Evolutionary conservation across 2,888 invertebrate species (phyloP).

Genomic region (Sinelater perroti): DNA sequence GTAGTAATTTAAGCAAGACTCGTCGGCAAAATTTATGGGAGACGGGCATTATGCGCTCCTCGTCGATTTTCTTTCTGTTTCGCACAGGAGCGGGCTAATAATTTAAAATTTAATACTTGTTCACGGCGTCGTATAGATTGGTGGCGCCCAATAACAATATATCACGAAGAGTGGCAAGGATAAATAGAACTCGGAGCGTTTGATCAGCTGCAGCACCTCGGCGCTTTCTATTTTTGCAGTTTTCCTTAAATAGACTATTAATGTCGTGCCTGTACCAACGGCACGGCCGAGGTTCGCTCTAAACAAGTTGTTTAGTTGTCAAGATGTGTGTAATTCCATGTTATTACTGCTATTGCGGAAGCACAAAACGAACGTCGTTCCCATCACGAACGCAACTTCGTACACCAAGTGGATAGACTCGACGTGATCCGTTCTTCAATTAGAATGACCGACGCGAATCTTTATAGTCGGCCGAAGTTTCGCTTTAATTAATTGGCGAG

Average conservation of each 20-base stretch:
- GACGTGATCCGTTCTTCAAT: conserved; percentile 27
- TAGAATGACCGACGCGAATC: conserved; percentile 14
- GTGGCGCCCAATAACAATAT: conserved; percentile 24
- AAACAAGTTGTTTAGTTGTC: conserved; percentile 34
- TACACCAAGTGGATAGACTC: conserved; percentile 24
- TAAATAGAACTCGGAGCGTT: conserved; percentile 20
- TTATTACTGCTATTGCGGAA: conserved; percentile 34
- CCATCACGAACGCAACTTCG: conserved; percentile 25
- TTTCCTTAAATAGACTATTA: conserved; percentile 20
- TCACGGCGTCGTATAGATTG: conserved; percentile 21
- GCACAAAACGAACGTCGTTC: conserved; percentile 31
- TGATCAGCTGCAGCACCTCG: conserved; percentile 13
- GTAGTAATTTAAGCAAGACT: not conserved
- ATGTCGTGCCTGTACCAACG: conserved; percentile 17
- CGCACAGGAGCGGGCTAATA: conserved; percentile 8
- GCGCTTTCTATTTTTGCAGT: conserved; percentile 11
- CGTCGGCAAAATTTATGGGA: conserved; percentile 2
- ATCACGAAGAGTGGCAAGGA: conserved; percentile 21
- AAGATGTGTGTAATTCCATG: conserved; percentile 30
- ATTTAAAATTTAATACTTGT: conserved; percentile 22
- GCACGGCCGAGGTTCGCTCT: conserved; percentile 15
- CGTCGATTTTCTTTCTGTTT: conserved; percentile 1
- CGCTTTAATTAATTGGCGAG: conserved; percentile 9
- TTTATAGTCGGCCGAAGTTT: conserved; percentile 9
- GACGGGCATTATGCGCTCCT: not conserved